phyloP scores from a whole-genome alignment of 2,113 vertebrate genomes.

The Cyanistes caeruleus region DNA sequence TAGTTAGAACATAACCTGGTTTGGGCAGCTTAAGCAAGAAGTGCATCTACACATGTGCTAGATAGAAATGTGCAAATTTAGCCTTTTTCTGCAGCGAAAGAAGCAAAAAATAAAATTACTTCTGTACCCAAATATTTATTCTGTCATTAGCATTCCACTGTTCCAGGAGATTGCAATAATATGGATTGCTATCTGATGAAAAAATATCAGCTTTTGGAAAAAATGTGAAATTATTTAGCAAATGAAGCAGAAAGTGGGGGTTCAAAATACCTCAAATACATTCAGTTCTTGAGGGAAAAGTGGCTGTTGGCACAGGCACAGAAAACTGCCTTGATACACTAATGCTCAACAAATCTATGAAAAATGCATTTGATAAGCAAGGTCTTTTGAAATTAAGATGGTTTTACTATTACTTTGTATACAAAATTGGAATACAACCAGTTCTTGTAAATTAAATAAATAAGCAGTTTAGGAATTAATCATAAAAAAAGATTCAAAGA shows the following conservation, averaged over 20 bases:
- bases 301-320: constrained; percentile 53
- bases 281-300: constrained; percentile 58
- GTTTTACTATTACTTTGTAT: constrained; percentile 43
- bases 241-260: constrained; percentile 67
- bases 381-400: constrained; percentile 45
- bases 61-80: constrained; percentile 45
- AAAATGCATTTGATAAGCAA: constrained; percentile 58
- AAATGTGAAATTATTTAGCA: constrained; percentile 72
- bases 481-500: not conserved
- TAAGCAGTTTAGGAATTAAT: constrained; percentile 12
- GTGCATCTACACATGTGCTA: constrained; percentile 29
- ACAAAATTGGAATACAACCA: constrained; percentile 53
- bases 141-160: constrained; percentile 45
- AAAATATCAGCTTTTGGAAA: constrained; percentile 69
- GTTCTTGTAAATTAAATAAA: constrained; percentile 47
- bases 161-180: constrained; percentile 42
- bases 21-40: constrained; percentile 16
- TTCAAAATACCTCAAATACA: constrained; percentile 64
- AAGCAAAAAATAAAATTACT: constrained; percentile 1
- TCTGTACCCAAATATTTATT: constrained; percentile 29
- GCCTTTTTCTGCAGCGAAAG: constrained; percentile 31
- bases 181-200: constrained; percentile 62
- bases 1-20: constrained; percentile 30
- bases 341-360: constrained; percentile 55
- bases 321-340: constrained; percentile 35